Evolutionary conservation across 2,797 vertebrate genomes (phyloP).

Genomic region (Catharus ustulatus): DNA sequence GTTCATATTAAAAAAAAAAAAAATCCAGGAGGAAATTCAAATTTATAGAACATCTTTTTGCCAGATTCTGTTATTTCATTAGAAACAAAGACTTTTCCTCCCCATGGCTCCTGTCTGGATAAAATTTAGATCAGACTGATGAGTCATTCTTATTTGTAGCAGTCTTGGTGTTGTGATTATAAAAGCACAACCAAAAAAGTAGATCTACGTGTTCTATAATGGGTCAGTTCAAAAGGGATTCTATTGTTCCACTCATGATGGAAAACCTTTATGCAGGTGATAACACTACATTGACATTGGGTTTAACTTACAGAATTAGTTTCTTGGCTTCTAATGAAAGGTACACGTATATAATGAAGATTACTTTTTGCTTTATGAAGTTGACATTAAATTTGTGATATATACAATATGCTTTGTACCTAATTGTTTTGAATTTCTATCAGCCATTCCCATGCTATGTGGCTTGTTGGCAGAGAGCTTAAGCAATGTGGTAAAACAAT

Average conservation of each 20-base stretch:
- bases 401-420: background rate
- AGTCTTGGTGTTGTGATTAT: background rate
- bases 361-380: background rate
- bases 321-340: background rate
- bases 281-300: background rate
- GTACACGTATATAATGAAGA: background rate
- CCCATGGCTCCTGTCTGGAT: background rate
- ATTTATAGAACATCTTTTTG: background rate
- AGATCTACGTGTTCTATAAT: background rate
- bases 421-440: slow-evolving; percentile 34
- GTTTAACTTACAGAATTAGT: background rate
- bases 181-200: background rate
- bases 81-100: background rate
- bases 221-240: background rate
- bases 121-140: background rate
- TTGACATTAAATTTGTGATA: background rate
- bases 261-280: background rate
- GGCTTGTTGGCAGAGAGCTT: background rate
- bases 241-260: background rate
- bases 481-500: slow-evolving; percentile 51
- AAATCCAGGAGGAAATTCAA: background rate
- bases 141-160: background rate
- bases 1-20: background rate
- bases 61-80: background rate
- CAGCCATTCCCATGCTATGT: background rate